Percentiles rank a stretch among this genome's conserved stretches.
Evolutionary conservation across 1,140 invertebrate genomes (phyloP).

Genomic region (Bactericera cockerelli): DNA sequence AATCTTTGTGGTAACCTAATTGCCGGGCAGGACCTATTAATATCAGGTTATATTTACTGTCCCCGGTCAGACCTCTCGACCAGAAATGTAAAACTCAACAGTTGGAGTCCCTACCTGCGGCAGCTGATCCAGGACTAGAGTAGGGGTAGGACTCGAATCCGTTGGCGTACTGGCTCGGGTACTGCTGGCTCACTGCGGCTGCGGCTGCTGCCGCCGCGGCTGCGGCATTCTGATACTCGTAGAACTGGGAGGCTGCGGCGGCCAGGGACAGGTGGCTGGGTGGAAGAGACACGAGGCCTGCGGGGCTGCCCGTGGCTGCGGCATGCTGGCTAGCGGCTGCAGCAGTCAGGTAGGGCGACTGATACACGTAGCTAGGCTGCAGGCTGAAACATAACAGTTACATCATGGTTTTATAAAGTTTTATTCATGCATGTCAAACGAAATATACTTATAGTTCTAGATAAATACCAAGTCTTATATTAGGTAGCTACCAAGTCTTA

Average conservation of each 20-base stretch:
- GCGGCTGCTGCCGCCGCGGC: slow-evolving; percentile 24
- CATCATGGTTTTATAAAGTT: not conserved
- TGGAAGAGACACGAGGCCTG: slow-evolving; percentile 27
- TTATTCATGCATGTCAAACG: no score
- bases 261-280: slow-evolving; percentile 25
- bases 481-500: no score
- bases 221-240: slow-evolving; percentile 29
- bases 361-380: slow-evolving; percentile 31
- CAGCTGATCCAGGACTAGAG: slow-evolving; percentile 22
- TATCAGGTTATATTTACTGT: no score
- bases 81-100: no score
- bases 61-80: no score
- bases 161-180: slow-evolving; percentile 27
- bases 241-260: slow-evolving; percentile 27
- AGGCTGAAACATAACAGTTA: slow-evolving; percentile 24
- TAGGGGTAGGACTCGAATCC: slow-evolving; percentile 26
- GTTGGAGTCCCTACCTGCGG: slow-evolving; percentile 13
- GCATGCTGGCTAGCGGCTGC: slow-evolving; percentile 20
- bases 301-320: slow-evolving; percentile 18
- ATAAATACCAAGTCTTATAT: no score
- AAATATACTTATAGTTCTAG: no score
- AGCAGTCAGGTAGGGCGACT: slow-evolving; percentile 25
- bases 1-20: no score
- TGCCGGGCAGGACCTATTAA: no score
- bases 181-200: slow-evolving; percentile 21